Conservation (phyloP, 2,797 vertebrate genomes). For the Melanotaenia pygmaea region DNA sequence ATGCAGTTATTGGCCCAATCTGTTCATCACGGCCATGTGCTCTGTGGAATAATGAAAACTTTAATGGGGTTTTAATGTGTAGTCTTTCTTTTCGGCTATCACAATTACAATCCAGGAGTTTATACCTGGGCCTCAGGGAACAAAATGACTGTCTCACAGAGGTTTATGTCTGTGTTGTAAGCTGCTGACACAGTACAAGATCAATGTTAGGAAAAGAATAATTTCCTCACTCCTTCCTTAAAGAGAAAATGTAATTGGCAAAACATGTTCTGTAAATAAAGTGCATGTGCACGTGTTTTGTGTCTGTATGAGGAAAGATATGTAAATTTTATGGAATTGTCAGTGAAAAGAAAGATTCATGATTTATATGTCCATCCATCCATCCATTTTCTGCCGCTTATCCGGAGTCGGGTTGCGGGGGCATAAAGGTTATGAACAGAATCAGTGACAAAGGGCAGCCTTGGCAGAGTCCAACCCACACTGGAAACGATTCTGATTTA, state of each 20-base stretch:
- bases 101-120: slow-evolving; percentile 58
- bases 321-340: slow-evolving; percentile 29
- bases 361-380: no score
- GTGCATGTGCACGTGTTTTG: slow-evolving; percentile 3
- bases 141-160: slow-evolving; percentile 30
- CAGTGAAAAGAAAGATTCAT: slow-evolving; percentile 34
- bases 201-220: not conserved
- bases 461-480: no score
- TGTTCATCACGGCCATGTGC: slow-evolving; percentile 73
- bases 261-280: not conserved
- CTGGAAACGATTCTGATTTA: no score
- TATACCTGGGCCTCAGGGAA: slow-evolving; percentile 41
- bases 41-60: slow-evolving; percentile 63
- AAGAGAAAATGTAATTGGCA: not conserved
- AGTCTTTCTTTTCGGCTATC: slow-evolving; percentile 26
- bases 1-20: slow-evolving; percentile 55
- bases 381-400: no score
- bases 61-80: slow-evolving; percentile 77
- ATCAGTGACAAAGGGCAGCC: no score
- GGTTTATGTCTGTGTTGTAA: slow-evolving; percentile 13
- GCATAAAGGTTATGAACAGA: no score
- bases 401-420: no score
- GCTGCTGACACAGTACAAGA: slow-evolving; percentile 13
- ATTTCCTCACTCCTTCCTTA: not conserved
- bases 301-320: slow-evolving; percentile 8